Evolutionary conservation across 2,888 invertebrate species (phyloP).

Genomic region (Rambutsinella grinnellia): DNA sequence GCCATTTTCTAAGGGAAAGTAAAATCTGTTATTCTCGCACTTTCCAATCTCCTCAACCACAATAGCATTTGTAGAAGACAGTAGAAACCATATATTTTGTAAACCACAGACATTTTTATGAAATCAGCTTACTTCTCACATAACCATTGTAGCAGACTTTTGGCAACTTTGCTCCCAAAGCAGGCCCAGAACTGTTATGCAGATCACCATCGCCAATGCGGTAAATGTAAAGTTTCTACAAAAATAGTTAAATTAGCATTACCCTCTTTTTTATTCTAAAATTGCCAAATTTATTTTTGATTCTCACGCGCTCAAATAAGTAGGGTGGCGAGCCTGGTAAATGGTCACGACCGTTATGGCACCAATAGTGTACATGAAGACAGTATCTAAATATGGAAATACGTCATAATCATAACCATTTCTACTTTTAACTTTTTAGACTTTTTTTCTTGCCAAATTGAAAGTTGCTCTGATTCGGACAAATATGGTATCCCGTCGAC

Average conservation of each 20-base stretch:
- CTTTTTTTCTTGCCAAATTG: constrained; percentile 23
- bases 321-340: constrained; percentile 73
- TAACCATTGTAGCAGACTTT: constrained; percentile 67
- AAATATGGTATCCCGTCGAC: constrained; percentile 46
- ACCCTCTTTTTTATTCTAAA: too few relatives aligned
- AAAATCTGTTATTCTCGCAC: too few relatives aligned
- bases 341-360: constrained; percentile 73
- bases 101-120: neutral
- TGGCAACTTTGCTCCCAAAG: constrained; percentile 51
- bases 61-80: neutral
- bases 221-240: constrained; percentile 54
- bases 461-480: constrained; percentile 38
- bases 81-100: neutral
- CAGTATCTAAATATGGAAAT: constrained; percentile 70
- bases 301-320: constrained; percentile 72
- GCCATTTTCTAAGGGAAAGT: constrained; percentile 29
- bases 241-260: too few relatives aligned
- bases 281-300: constrained; percentile 57
- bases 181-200: constrained; percentile 53
- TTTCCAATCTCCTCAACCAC: too few relatives aligned
- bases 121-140: constrained; percentile 37
- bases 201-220: constrained; percentile 44
- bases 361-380: constrained; percentile 74
- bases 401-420: neutral
- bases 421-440: neutral